These are phyloP conservation scores for Alosa alosa DNA, from an alignment of 2,113 vertebrate species.

Conservation along the genomic window DNA sequence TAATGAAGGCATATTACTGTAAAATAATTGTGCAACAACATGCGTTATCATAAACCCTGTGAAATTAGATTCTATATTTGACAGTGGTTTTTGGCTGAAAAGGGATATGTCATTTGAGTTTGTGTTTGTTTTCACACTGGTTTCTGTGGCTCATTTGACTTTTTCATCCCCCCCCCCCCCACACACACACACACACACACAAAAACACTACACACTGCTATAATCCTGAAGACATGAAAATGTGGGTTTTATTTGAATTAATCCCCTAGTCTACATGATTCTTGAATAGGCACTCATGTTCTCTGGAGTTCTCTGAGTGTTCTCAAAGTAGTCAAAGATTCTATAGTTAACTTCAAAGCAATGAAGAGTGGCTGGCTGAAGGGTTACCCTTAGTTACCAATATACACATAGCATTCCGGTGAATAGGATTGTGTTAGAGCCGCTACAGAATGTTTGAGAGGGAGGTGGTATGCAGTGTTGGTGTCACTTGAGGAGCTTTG, in stretches of 20 bases:
- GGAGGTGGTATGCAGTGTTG: neutral
- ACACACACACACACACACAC: too few species aligned
- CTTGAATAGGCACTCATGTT: neutral
- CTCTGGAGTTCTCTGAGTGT: neutral
- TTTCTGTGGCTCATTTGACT: neutral
- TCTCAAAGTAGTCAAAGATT: neutral
- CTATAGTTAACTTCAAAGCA: neutral
- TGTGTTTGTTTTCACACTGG: neutral
- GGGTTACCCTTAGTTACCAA: conserved; percentile 3
- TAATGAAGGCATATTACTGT: neutral
- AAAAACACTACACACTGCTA: neutral
- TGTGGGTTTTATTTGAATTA: neutral
- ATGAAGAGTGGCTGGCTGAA: neutral
- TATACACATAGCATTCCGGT: neutral
- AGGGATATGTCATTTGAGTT: neutral
- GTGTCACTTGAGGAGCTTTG: neutral
- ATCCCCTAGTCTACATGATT: neutral
- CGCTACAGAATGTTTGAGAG: neutral
- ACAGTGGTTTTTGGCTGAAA: too few species aligned
- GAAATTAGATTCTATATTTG: neutral
- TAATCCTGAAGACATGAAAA: neutral
- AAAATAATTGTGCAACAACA: neutral
- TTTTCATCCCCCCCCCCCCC: neutral
- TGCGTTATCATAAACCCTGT: neutral
- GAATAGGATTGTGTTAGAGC: neutral